phyloP scores from a whole-genome alignment of 2,113 vertebrate genomes.

The Callipepla californica region DNA sequence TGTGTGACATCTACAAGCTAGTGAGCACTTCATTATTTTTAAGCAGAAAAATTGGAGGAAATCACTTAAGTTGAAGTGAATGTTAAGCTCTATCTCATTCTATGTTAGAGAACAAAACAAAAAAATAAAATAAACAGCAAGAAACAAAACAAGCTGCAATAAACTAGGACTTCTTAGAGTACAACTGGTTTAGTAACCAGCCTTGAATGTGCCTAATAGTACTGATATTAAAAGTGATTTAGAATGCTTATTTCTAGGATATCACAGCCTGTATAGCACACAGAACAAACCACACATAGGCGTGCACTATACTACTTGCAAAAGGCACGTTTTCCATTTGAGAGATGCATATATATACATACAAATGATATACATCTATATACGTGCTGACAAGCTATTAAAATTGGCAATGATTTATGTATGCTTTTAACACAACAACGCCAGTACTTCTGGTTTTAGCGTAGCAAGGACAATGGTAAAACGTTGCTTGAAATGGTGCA shows the following conservation, averaged over 20 bases:
- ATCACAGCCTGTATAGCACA: neutral
- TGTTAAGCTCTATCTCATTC: neutral
- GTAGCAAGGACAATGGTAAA: neutral
- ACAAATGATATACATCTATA: neutral
- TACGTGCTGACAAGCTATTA: neutral
- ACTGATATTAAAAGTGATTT: neutral
- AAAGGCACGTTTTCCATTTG: neutral
- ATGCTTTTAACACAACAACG: neutral
- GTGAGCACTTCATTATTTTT: constrained; percentile 40
- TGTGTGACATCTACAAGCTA: neutral
- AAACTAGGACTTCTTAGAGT: neutral
- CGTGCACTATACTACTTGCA: neutral
- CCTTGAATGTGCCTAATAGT: neutral
- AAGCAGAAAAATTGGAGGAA: constrained; percentile 37
- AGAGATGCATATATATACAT: neutral
- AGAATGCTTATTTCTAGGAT: neutral
- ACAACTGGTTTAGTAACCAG: neutral
- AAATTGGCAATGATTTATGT: neutral
- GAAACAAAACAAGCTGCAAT: neutral
- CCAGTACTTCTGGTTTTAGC: neutral
- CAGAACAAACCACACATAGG: neutral
- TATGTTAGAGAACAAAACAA: neutral
- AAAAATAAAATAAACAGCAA: neutral
- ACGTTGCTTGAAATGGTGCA: neutral
- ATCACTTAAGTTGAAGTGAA: neutral